Conservation (phyloP, 2,888 invertebrate genomes). For the Agapostemon virescens region DNA sequence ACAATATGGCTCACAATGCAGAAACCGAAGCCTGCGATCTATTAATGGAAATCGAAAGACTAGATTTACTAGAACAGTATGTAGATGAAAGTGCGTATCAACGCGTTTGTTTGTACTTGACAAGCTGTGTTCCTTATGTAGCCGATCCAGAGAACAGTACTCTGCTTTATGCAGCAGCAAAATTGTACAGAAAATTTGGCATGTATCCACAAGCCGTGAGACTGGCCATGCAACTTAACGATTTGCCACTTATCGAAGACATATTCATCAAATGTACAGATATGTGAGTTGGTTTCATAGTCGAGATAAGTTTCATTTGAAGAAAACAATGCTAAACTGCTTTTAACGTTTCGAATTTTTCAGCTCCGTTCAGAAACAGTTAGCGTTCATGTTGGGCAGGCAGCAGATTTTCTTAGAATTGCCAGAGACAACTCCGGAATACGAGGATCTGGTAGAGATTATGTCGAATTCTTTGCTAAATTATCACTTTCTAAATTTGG, state of each 20-base stretch:
- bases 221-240: slow-evolving; percentile 94
- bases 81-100: slow-evolving; percentile 94
- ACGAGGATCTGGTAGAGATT: slow-evolving; percentile 91
- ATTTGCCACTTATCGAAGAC: slow-evolving; percentile 88
- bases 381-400: slow-evolving; percentile 97
- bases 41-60: slow-evolving; percentile 96
- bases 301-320: not conserved
- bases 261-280: slow-evolving; percentile 93
- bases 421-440: slow-evolving; percentile 84
- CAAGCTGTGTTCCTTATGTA: slow-evolving; percentile 96
- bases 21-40: slow-evolving; percentile 99
- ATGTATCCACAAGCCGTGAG: slow-evolving; percentile 95
- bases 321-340: not conserved
- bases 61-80: slow-evolving; percentile 92
- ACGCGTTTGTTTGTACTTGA: slow-evolving; percentile 95
- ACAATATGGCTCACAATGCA: slow-evolving; percentile 98
- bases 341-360: slow-evolving; percentile 67
- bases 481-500: slow-evolving; percentile 95
- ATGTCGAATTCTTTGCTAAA: slow-evolving; percentile 97
- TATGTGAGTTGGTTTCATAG: slow-evolving; percentile 83
- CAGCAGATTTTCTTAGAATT: slow-evolving; percentile 95
- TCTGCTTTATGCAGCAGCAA: slow-evolving; percentile 90
- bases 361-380: slow-evolving; percentile 93
- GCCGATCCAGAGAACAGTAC: slow-evolving; percentile 96
- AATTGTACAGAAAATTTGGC: slow-evolving; percentile 92